A percentile compares a stretch with the other conserved stretches of the same genome.
These are phyloP conservation scores for Tricholaema leucomelas DNA, from an alignment of 2,113 vertebrate species.

Conservation along the genomic window DNA sequence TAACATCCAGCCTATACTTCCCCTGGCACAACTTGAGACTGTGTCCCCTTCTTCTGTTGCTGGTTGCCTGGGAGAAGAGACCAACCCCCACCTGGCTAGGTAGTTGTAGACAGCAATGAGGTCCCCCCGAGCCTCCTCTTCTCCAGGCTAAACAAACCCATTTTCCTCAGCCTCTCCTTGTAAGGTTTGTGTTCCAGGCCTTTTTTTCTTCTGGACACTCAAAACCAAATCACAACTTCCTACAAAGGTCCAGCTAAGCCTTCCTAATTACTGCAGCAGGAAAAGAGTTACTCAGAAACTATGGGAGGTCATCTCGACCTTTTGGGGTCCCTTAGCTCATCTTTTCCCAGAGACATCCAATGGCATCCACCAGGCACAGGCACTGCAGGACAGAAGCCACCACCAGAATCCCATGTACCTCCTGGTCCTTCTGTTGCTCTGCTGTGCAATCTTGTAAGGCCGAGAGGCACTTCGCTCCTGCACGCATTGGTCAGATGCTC, in stretches of 20 bases:
- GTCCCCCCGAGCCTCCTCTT: no score
- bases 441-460: background rate
- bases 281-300: background rate
- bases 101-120: no score
- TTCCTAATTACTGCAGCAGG: background rate
- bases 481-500: accelerated
- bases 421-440: background rate
- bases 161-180: no score
- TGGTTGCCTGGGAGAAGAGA: no score
- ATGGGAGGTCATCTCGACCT: background rate
- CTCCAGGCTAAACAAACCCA: no score
- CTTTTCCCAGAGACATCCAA: no score
- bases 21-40: no score
- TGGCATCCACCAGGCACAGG: background rate
- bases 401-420: background rate
- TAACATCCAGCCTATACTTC: no score
- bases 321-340: no score
- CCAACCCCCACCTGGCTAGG: no score
- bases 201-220: background rate
- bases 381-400: background rate
- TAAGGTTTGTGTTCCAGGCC: no score
- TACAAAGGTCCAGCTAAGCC: background rate
- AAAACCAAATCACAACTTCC: background rate
- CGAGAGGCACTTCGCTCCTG: background rate
- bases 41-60: no score